Evolutionary conservation across 2,888 invertebrate species (phyloP), one percentile per base, ranked within the genome.

Genomic region (Drosophila subsilvestris): DNA sequence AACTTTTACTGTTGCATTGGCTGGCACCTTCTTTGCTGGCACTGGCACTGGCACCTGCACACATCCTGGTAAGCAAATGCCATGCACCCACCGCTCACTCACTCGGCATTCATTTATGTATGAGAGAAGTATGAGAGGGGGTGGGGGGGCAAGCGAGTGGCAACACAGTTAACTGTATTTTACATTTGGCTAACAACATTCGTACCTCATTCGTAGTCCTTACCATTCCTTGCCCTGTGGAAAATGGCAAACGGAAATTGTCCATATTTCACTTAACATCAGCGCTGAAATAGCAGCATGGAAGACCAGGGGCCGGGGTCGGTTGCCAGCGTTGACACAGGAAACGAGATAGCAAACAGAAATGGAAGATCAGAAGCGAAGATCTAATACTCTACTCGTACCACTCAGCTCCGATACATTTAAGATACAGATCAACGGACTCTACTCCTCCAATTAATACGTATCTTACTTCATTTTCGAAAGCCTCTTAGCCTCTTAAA

Each of bases 241-340:
- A 53, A 78, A 88, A 79, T 86, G 83, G 86, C 80, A 82, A 86
- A 70, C 88, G 82, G 83, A 82, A 86, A 86, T 86, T 86, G 74
- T 79, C 70, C 74, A 88, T 83, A 83, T 83, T 83, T 88, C 88
- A 83, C 84, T 88, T 80, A 86, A 71, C 74, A 75, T 88, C 74
- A 77, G 63, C 75, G 83, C 65, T 83, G 70, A 88, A 88, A 77
- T 79, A 80, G 75, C 83, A 82, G 79, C 73, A n/a, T n/a, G 62
- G 58, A n/a, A 48, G 20, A 20, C 27, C 47, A 32, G 29, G 25
- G 14, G 48, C 22, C 67, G 20, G 18, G 37, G 12, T 12, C 25
- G 17, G 44, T 27, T 47, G 60, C 29, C 42, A 42, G 18, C 10
- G 37, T 37, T 45, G 14, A 37, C 47, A 66, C 44, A 67, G 54